A percentile compares a stretch with the other conserved stretches of the same genome.
Evolutionary conservation across 2,113 vertebrate species (phyloP).

Genomic region (Chloropsis cyanopogon): DNA sequence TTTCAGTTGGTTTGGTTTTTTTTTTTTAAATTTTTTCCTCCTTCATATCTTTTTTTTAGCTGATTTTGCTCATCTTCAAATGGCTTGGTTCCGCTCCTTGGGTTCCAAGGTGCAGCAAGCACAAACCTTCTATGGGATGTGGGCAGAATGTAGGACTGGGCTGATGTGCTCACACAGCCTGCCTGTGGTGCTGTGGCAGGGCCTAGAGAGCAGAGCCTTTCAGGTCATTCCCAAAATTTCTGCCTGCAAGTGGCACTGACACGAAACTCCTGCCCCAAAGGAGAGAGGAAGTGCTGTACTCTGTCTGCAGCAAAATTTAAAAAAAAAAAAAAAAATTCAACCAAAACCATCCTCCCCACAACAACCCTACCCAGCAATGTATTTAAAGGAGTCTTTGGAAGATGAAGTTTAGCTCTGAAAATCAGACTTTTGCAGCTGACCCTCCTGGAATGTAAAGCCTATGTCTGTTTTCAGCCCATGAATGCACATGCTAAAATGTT

Average conservation of each 20-base stretch:
- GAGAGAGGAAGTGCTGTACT: neutral
- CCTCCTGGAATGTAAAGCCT: neutral
- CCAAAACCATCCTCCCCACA: accelerated
- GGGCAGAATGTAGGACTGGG: no score
- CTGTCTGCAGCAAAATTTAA: neutral
- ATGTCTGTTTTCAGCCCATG: neutral
- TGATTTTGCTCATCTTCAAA: neutral
- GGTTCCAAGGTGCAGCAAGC: neutral
- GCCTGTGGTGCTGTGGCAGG: neutral
- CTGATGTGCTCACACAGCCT: neutral
- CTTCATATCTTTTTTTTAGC: neutral
- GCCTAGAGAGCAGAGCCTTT: neutral
- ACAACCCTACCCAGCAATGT: neutral
- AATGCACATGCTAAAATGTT: conserved; percentile 15
- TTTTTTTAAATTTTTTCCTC: accelerated
- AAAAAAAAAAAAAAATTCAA: no score
- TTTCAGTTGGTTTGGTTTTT: neutral
- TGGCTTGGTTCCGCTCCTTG: neutral
- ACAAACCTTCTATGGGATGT: accelerated
- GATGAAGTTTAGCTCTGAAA: neutral
- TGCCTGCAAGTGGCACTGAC: neutral
- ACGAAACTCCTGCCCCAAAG: neutral
- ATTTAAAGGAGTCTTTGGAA: neutral
- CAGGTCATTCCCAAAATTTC: neutral
- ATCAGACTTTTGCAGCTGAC: neutral